These are phyloP conservation scores for Poliocrania exsul DNA, from an alignment of 2,797 vertebrate species.

Conservation along the genomic window DNA sequence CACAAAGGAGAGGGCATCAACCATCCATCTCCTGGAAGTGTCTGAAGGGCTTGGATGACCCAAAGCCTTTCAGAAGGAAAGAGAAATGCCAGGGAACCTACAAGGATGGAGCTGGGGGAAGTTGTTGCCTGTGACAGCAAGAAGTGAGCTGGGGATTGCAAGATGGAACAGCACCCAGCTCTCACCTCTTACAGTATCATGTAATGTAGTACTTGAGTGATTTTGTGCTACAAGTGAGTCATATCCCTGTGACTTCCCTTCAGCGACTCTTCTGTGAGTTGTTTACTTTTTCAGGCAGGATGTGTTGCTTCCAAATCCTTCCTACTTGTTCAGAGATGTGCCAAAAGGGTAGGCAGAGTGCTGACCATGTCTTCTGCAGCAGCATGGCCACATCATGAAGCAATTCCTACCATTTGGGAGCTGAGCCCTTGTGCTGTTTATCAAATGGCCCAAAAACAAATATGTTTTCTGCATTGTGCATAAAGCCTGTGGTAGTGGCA, in stretches of 20 bases:
- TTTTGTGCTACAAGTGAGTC: not conserved
- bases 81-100: not conserved
- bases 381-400: not conserved
- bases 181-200: not conserved
- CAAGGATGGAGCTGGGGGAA: not conserved
- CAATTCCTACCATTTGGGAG: not conserved
- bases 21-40: not conserved
- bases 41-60: not conserved
- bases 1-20: not conserved
- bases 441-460: not conserved
- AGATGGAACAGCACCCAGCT: not conserved
- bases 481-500: not conserved
- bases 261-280: slow-evolving; percentile 18
- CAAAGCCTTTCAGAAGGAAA: not conserved
- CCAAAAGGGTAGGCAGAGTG: not conserved
- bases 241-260: slow-evolving; percentile 18
- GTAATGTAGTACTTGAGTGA: not conserved
- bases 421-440: not conserved
- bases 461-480: not conserved
- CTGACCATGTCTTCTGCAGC: not conserved
- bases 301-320: not conserved
- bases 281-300: not conserved
- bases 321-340: not conserved
- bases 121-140: not conserved
- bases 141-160: not conserved